Evolutionary conservation across 1,140 invertebrate genomes (phyloP), one percentile per base, ranked within the genome.

Genomic region (Holotrichia oblita): DNA sequence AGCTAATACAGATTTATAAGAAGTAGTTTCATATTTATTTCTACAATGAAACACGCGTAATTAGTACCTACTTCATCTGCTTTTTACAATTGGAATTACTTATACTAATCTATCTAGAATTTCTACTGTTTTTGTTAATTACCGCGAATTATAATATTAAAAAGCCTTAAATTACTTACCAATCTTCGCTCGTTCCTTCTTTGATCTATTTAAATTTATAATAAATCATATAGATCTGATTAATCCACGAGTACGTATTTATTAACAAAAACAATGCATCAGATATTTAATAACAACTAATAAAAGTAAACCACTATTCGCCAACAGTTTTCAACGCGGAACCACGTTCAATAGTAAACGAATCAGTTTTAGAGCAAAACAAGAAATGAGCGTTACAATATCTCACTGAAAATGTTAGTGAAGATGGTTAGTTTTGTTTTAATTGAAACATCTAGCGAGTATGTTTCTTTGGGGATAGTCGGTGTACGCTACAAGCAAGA

Each of bases 391-490:
- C 61, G 22, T 69, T 20, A 6, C 61, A 69, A 10, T 69, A 69
- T 34, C 61, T 34, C 61, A 27, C 22, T 34, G 61, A 69, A 14
- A 22, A 22, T 69, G 61, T 22, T 24, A 22, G 61, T 69, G 61
- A 69, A 55, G 48, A 55, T 55, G 48, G 48, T 55, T 55, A 55
- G 48, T 55, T 55, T 69, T 34, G 61, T 69, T 12, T 24, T 34
- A 69, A 69, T 69, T 34, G 22, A 9, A 69, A 14, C 22, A 22
- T 14, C 27, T 17, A 27, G 22, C 20, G 22, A 69, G 61, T 20
- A 34, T 7, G 61, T 27, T 69, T 69, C 22, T 69, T 69, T 69
- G 27, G 61, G 61, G 61, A 69, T 69, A 69, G 22, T 22, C 27
- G 22, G 27, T 20, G 61, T 69, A 22, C 61, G 20, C 61, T 34